These are phyloP conservation scores for Eubucco bourcierii DNA, from an alignment of 2,113 vertebrate genomes.

Conservation along the genomic window DNA sequence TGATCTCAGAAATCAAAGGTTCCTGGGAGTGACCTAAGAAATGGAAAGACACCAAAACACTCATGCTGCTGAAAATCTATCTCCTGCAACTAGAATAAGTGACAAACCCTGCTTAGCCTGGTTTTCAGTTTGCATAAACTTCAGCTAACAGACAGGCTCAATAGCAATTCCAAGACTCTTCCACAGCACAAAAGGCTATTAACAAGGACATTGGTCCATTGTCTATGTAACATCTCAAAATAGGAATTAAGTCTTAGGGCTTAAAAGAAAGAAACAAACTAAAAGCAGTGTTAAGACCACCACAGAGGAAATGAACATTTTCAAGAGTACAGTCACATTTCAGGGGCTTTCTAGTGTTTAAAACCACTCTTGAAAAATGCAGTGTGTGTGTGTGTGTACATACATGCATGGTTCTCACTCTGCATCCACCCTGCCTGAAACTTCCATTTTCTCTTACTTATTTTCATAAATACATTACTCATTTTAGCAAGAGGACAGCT, in stretches of 20 bases:
- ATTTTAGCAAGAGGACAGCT: background rate
- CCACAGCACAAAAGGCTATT: background rate
- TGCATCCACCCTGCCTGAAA: background rate
- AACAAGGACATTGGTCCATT: background rate
- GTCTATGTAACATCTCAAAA: background rate
- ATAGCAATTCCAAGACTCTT: background rate
- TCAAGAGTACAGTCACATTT: background rate
- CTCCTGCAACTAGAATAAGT: background rate
- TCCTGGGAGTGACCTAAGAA: background rate
- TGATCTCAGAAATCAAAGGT: rapidly evolving
- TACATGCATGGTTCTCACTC: rapidly evolving
- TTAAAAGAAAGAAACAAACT: background rate
- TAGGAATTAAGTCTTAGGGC: background rate
- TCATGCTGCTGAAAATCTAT: background rate
- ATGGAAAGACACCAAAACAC: background rate
- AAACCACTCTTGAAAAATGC: background rate
- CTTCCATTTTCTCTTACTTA: background rate
- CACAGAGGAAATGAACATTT: background rate
- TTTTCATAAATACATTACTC: background rate
- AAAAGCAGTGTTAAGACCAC: background rate
- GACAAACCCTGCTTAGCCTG: background rate
- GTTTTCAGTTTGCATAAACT: background rate
- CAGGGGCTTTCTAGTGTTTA: background rate
- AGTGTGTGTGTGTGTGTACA: rapidly evolving
- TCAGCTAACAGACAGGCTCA: background rate